Evolutionary conservation across 37 sponge, comb jelly and placozoan species (phyloP).

Genomic region (Eunapius fragilis): DNA sequence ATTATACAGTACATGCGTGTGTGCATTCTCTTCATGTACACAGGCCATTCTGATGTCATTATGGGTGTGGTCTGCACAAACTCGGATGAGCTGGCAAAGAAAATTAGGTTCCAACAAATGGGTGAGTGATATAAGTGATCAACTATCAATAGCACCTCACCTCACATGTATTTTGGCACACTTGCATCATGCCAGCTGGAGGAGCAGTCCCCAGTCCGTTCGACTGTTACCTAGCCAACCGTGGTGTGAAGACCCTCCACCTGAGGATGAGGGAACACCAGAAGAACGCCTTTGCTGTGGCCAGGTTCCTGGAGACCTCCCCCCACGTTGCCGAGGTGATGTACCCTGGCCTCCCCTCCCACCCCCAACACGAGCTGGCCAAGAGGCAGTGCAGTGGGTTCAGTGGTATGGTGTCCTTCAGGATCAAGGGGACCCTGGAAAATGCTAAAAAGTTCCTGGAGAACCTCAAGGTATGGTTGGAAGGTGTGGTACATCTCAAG

Average conservation of each 20-base stretch:
- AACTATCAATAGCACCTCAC: too few species aligned
- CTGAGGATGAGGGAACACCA: slow-evolving; percentile 94
- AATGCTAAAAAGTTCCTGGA: slow-evolving; percentile 77
- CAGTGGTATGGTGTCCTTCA: slow-evolving; percentile 95
- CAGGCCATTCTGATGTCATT: slow-evolving; percentile 94
- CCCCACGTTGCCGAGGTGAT: slow-evolving; percentile 64
- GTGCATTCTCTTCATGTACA: too few species aligned
- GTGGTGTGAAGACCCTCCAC: slow-evolving; percentile 94
- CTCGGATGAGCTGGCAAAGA: slow-evolving; percentile 65
- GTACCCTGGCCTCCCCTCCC: slow-evolving; percentile 93
- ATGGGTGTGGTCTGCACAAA: slow-evolving; percentile 92
- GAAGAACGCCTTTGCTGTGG: slow-evolving; percentile 85
- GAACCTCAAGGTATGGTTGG: slow-evolving; percentile 74
- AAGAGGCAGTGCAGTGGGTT: slow-evolving; percentile 90
- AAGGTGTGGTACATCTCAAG: not conserved
- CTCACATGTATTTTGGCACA: too few species aligned
- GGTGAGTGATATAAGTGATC: slow-evolving; percentile 52
- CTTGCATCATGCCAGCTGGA: slow-evolving; percentile 58
- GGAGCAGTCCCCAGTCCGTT: slow-evolving; percentile 94
- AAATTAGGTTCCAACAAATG: slow-evolving; percentile 75
- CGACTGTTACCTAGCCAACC: slow-evolving; percentile 95
- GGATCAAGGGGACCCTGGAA: slow-evolving; percentile 73
- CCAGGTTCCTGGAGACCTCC: slow-evolving; percentile 70
- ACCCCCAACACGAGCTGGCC: slow-evolving; percentile 94
- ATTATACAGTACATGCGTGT: not conserved